Conservation (phyloP, 1,140 invertebrate genomes). For the Stegodyphus mimosarum region DNA sequence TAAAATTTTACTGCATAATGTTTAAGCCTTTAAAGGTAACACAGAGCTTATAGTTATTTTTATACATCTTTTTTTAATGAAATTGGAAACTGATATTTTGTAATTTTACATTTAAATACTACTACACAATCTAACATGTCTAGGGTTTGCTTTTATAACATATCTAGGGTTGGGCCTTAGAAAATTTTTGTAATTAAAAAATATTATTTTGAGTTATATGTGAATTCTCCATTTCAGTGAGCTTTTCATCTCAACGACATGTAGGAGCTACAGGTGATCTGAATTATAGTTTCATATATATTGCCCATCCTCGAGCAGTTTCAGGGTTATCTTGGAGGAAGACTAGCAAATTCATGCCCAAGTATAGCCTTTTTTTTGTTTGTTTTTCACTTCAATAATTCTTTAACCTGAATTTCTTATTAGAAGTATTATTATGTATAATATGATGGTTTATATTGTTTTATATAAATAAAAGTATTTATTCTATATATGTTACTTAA, state of each 20-base stretch:
- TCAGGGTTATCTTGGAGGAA: slow-evolving; percentile 97
- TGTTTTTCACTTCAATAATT: too few species aligned
- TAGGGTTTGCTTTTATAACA: not conserved
- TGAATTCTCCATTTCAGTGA: slow-evolving; percentile 32
- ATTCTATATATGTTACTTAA: too few species aligned
- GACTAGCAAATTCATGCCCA: slow-evolving; percentile 99
- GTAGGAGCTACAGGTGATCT: slow-evolving; percentile 22
- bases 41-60: not conserved
- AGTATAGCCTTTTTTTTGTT: slow-evolving; percentile 72
- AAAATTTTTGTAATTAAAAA: not conserved
- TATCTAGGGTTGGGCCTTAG: not conserved
- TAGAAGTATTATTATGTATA: too few species aligned
- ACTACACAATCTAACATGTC: too few species aligned
- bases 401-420: too few species aligned
- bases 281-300: slow-evolving; percentile 91
- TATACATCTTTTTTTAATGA: not conserved
- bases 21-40: too few species aligned
- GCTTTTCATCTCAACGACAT: slow-evolving; percentile 52
- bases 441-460: too few species aligned
- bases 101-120: not conserved
- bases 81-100: not conserved
- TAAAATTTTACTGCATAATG: too few species aligned
- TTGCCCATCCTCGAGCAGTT: slow-evolving; percentile 94
- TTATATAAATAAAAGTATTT: too few species aligned
- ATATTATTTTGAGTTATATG: not conserved